Conservation (phyloP, 2,888 invertebrate species). For the Eulithis testata region DNA sequence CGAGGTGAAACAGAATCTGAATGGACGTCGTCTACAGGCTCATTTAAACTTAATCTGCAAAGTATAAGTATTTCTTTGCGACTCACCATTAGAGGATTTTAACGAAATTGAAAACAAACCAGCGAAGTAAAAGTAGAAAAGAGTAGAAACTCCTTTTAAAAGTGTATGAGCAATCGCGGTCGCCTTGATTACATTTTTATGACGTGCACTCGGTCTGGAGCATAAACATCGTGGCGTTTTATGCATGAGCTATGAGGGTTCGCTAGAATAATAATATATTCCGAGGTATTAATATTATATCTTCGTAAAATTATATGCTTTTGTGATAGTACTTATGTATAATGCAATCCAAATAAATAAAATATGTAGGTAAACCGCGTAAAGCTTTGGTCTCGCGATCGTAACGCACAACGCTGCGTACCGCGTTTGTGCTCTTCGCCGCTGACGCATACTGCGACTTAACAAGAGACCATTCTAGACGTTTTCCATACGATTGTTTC, state of each 20-base stretch:
- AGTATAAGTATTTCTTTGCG: conserved; percentile 2
- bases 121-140: neutral
- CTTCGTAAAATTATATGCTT: conserved; percentile 3
- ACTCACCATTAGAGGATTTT: neutral
- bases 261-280: conserved; percentile 3
- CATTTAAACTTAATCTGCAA: neutral
- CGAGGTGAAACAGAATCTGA: neutral
- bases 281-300: conserved; percentile 6
- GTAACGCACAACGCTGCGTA: too few species aligned
- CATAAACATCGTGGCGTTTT: conserved; percentile 24
- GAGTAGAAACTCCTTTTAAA: conserved; percentile 36
- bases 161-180: conserved; percentile 38
- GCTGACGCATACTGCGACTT: too few species aligned
- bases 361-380: too few species aligned
- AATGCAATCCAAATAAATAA: too few species aligned
- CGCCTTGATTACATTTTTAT: conserved; percentile 39
- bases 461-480: too few species aligned
- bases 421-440: too few species aligned
- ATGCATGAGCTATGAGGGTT: conserved; percentile 18
- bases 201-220: conserved; percentile 22
- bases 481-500: too few species aligned
- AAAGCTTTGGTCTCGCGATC: too few species aligned
- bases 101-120: conserved; percentile 19
- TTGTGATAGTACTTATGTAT: neutral
- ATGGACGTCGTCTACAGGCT: neutral